Percentiles rank a stretch among this genome's conserved stretches.
phyloP scores from a whole-genome alignment of 2,888 invertebrate genomes.

The Aplocera efformata region DNA sequence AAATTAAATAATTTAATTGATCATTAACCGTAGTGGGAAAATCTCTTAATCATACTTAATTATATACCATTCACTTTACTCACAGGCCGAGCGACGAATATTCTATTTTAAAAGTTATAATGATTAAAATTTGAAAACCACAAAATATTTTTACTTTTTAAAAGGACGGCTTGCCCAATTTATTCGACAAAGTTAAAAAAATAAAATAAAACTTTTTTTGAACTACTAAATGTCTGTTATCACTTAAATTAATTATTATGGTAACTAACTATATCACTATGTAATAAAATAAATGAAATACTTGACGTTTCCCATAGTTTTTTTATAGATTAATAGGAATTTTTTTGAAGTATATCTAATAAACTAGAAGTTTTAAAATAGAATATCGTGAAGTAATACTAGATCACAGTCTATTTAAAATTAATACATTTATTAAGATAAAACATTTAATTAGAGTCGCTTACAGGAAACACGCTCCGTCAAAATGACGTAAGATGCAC shows the following conservation, averaged over 20 bases:
- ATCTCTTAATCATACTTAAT: slow-evolving; percentile 35
- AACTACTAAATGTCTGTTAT: too few relatives aligned
- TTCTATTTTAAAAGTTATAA: slow-evolving; percentile 60
- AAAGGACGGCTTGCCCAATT: slow-evolving; percentile 2
- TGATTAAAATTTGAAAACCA: slow-evolving; percentile 28
- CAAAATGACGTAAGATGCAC: slow-evolving; percentile 56
- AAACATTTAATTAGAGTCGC: slow-evolving; percentile 60
- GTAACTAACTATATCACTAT: too few relatives aligned
- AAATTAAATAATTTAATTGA: slow-evolving; percentile 38
- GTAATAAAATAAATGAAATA: too few relatives aligned
- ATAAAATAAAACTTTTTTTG: too few relatives aligned
- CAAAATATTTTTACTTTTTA: slow-evolving; percentile 11
- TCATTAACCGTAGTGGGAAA: slow-evolving; percentile 27
- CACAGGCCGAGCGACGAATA: slow-evolving; percentile 66
- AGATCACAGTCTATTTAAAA: slow-evolving; percentile 78
- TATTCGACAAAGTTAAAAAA: slow-evolving; percentile 3
- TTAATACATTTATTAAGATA: slow-evolving; percentile 49
- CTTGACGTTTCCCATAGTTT: too few relatives aligned
- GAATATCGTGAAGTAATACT: slow-evolving; percentile 75
- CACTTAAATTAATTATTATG: too few relatives aligned
- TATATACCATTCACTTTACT: slow-evolving; percentile 43
- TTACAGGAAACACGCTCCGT: slow-evolving; percentile 59
- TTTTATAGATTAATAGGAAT: too few relatives aligned
- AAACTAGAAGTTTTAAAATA: slow-evolving; percentile 62
- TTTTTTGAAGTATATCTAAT: too few relatives aligned